These are phyloP conservation scores for Drosophila pseudotakahashii DNA, from an alignment of 2,888 invertebrate genomes.

Conservation along the genomic window DNA sequence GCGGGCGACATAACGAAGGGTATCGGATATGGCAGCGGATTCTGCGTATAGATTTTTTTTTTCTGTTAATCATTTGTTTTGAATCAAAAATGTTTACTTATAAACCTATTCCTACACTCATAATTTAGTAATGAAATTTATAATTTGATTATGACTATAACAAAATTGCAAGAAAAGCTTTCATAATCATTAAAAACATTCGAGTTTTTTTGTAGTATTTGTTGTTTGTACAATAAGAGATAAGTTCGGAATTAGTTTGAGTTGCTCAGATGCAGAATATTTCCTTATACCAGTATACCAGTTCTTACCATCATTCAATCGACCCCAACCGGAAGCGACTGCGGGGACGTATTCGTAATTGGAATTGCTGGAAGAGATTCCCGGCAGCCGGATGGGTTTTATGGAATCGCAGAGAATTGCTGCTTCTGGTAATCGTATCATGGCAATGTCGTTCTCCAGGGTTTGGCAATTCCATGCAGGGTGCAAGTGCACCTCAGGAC, in stretches of 20 bases:
- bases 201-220: too few species aligned
- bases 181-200: too few species aligned
- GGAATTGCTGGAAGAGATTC: background rate
- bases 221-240: too few species aligned
- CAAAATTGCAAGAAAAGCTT: too few species aligned
- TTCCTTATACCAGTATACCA: too few species aligned
- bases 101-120: too few species aligned
- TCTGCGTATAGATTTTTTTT: background rate
- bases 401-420: conserved; percentile 6
- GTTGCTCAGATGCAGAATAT: too few species aligned
- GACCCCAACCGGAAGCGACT: conserved; percentile 63
- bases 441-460: conserved; percentile 56
- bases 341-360: conserved; percentile 41
- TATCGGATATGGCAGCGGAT: conserved; percentile 25
- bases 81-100: background rate
- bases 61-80: too few species aligned
- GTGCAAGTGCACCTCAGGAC: conserved; percentile 72
- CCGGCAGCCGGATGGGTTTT: conserved; percentile 32
- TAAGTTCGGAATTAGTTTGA: too few species aligned
- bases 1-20: conserved; percentile 35
- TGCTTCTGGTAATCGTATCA: conserved; percentile 23
- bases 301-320: conserved; percentile 45
- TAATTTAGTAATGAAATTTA: too few species aligned
- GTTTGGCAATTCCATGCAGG: conserved; percentile 55
- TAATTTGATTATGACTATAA: too few species aligned